A percentile compares a stretch with the other conserved stretches of the same genome.
These are phyloP conservation scores for Dinothrombium tinctorium DNA, from an alignment of 1,140 invertebrate genomes.

Conservation along the genomic window DNA sequence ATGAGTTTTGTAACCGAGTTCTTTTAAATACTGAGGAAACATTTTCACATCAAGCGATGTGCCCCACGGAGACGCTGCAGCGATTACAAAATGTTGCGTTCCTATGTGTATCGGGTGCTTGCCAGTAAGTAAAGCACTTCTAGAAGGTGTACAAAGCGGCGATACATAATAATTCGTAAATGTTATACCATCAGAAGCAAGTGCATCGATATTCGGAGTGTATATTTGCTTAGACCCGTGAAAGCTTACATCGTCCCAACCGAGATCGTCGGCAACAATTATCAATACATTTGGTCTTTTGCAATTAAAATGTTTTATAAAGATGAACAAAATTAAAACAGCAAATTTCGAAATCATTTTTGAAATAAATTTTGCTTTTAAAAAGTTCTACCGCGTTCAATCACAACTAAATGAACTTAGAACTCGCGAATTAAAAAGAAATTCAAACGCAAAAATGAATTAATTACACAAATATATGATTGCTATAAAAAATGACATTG, in stretches of 20 bases:
- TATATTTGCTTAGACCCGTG: conserved; percentile 58
- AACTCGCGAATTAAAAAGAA: no score
- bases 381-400: no score
- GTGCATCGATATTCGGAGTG: conserved; percentile 57
- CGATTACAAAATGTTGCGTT: conserved; percentile 50
- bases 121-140: conserved; percentile 57
- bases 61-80: conserved; percentile 42
- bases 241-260: conserved; percentile 65
- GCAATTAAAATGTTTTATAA: no score
- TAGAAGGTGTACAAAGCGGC: conserved; percentile 46
- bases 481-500: no score
- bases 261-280: conserved; percentile 10
- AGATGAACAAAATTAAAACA: no score
- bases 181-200: conserved; percentile 50
- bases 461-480: no score
- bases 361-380: no score
- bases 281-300: conserved; percentile 9
- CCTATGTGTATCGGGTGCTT: conserved; percentile 58
- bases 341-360: no score
- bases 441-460: no score
- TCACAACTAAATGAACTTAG: no score
- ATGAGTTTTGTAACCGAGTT: conserved; percentile 50
- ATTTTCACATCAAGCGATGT: conserved; percentile 41
- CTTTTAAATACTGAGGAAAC: conserved; percentile 45
- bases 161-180: conserved; percentile 53